phyloP scores from a whole-genome alignment of 1,140 invertebrate genomes.

The Parasteatoda tepidariorum region DNA sequence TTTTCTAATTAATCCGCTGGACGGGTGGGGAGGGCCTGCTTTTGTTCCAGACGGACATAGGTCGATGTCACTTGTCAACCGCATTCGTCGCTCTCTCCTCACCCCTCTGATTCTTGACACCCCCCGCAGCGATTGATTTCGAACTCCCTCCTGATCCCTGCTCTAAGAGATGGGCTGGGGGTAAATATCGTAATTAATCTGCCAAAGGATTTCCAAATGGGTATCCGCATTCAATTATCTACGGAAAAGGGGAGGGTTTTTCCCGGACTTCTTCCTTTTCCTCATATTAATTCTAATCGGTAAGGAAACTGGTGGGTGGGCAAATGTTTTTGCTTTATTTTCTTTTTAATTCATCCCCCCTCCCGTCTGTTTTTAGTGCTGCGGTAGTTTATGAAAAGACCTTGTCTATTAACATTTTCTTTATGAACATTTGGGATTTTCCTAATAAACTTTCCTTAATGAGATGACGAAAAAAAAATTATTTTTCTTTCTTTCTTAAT shows the following conservation, averaged over 20 bases:
- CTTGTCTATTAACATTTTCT: no score
- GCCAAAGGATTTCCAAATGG: constrained; percentile 54
- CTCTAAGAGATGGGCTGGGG: background rate
- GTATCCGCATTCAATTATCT: constrained; percentile 55
- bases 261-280: background rate
- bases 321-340: no score
- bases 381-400: no score
- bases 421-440: no score
- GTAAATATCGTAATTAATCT: constrained; percentile 58
- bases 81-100: constrained; percentile 32
- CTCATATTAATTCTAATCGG: background rate
- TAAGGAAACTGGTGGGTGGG: background rate
- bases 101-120: background rate
- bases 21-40: background rate
- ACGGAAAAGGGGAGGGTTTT: background rate
- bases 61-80: constrained; percentile 45
- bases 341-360: no score
- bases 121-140: constrained; percentile 6
- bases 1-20: constrained; percentile 36
- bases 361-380: no score
- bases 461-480: no score
- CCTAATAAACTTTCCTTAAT: no score
- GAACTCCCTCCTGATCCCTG: background rate
- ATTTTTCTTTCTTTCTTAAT: no score
- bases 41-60: constrained; percentile 32